Conservation (phyloP, 2,797 vertebrate genomes). For the Sebastes hubbsi region DNA sequence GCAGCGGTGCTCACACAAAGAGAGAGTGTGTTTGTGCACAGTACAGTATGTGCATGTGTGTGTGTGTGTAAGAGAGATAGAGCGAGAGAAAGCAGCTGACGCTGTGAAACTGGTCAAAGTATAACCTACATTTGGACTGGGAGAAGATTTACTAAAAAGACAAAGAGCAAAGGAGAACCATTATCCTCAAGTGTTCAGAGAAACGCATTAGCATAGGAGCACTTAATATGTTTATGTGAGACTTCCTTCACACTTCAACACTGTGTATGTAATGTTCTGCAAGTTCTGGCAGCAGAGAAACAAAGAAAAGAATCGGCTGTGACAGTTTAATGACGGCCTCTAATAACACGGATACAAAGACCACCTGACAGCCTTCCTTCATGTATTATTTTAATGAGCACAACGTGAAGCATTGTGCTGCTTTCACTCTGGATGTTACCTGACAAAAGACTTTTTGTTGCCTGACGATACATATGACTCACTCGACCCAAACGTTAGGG, state of each 20-base stretch:
- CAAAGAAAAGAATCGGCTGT: conserved; percentile 3
- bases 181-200: neutral
- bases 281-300: conserved; percentile 5
- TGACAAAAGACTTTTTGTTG: neutral
- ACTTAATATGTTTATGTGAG: neutral
- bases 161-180: neutral
- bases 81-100: neutral
- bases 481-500: neutral
- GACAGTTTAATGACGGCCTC: conserved; percentile 31
- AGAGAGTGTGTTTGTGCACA: neutral
- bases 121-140: neutral
- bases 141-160: neutral
- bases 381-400: neutral
- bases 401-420: neutral
- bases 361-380: conserved; percentile 4
- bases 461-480: neutral
- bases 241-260: neutral
- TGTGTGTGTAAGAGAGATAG: neutral
- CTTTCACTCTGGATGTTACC: conserved; percentile 3
- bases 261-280: neutral
- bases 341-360: conserved; percentile 12
- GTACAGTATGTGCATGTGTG: neutral
- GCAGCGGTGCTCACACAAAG: conserved; percentile 2
- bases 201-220: neutral
- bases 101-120: neutral